Base-by-base conservation (phyloP, 2,113 vertebrate genomes). In the Pygoscelis adeliae region DNA sequence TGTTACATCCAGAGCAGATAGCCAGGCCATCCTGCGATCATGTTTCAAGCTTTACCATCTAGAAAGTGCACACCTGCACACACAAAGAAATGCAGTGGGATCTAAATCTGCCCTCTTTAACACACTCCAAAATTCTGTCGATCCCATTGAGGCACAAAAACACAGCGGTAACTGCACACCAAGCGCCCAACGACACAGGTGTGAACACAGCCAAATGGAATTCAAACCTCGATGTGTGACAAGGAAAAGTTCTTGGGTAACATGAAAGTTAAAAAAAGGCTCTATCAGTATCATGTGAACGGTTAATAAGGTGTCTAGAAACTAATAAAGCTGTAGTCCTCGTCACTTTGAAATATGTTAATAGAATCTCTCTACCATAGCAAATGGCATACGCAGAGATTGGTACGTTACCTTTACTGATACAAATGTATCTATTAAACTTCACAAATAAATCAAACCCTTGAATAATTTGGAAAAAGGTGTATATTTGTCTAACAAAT, bases 91-190 rank as follows among this genome's bases (percentile, higher is more conserved):
- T 27, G 40, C 44, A 58, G 25, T 3, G 18, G 38, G 25, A 87
- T 34, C 15, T 44, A 59, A 85, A 44, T 38, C 65, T 36, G 34
- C 36, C 23, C 38, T 63, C 52, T 52, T 59, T 30, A 74, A 40
- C 25, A 49, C 56, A 40, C 32, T 62, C 19, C 62, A 52, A 56
- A 91, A 40, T 18, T 17, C 83, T 27, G 26, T 62, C 7, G 0
- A 6, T n/a, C 5, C 13, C 21, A 67, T 1, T 13, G 52, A 80
- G 30, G 49, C 27, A 22, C 23, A 8, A 3, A 23, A 61, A 53
- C 20, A 21, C 15, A 14, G 44, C 5, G 2, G 16, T n/a, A 65
- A 71, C 36, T 16, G 22, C 3, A 5, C 3, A 5, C 26, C 0
- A 0, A 66, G 38, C 4, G 2, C 59, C 62, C 65, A 38, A 38